Conservation (phyloP, 2,797 vertebrate genomes). For the Neopelma chrysocephalum region DNA sequence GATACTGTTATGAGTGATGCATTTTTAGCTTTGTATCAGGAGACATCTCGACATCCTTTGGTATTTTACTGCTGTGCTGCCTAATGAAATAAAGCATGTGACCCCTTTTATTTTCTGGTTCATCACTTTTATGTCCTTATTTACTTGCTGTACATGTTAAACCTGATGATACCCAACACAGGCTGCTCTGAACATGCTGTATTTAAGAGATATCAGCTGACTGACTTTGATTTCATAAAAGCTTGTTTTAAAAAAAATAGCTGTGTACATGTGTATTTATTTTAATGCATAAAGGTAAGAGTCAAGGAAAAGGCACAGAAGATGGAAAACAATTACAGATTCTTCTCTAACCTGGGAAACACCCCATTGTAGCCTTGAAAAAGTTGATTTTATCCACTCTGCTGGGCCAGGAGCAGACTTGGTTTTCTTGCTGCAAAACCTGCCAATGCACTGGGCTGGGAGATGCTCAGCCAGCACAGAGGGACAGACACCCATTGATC, state of each 20-base stretch:
- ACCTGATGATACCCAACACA: not conserved
- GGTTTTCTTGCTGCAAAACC: not conserved
- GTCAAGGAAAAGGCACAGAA: not conserved
- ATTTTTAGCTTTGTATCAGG: not conserved
- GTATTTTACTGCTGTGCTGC: not conserved
- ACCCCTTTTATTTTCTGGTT: constrained; percentile 20
- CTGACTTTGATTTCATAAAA: not conserved
- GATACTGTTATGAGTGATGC: not conserved
- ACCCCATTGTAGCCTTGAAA: not conserved
- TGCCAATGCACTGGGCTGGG: not conserved
- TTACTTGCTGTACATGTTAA: not conserved
- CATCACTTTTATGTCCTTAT: constrained; percentile 21
- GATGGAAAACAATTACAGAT: not conserved
- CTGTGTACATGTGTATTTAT: not conserved
- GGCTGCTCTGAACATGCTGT: not conserved
- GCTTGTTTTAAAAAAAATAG: not conserved
- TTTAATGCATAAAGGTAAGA: not conserved
- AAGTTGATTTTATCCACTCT: not conserved
- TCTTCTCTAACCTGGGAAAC: not conserved
- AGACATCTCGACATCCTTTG: not conserved
- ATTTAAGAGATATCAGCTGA: not conserved
- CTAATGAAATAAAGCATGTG: not conserved
- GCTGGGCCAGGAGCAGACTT: not conserved
- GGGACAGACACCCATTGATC: not conserved
- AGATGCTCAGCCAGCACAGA: not conserved